Conservation (phyloP, 2,113 vertebrate species). For the Cairina moschata region DNA sequence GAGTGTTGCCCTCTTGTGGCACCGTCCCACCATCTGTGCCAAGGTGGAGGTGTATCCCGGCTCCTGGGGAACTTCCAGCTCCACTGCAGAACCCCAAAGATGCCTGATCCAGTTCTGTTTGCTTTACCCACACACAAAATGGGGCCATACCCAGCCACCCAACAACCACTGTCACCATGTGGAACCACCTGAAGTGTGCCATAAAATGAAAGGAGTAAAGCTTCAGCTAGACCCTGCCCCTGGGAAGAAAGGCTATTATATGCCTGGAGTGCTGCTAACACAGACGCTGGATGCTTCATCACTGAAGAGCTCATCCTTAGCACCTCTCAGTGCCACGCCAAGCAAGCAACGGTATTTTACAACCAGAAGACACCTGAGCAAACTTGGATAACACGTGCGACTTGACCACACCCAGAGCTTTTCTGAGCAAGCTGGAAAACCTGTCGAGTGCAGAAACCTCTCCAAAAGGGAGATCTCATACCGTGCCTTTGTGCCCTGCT, state of each 20-base stretch:
- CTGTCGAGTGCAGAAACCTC: neutral
- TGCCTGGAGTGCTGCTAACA: neutral
- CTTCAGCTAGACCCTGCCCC: neutral
- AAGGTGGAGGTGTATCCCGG: neutral
- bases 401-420: neutral
- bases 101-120: neutral
- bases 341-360: neutral
- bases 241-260: neutral
- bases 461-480: neutral
- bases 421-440: neutral
- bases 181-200: neutral
- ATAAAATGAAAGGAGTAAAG: neutral
- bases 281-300: accelerated
- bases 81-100: neutral
- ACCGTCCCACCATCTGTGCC: neutral
- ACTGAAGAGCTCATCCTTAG: neutral
- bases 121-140: neutral
- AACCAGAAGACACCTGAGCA: neutral
- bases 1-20: neutral
- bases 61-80: neutral
- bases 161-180: neutral
- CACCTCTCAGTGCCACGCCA: neutral
- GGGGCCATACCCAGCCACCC: neutral
- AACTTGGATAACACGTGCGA: neutral
- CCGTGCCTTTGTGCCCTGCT: neutral